Evolutionary conservation across 2,797 vertebrate species (phyloP), one percentile per base, ranked within the genome.

Genomic region (Falco novaeseelandiae): DNA sequence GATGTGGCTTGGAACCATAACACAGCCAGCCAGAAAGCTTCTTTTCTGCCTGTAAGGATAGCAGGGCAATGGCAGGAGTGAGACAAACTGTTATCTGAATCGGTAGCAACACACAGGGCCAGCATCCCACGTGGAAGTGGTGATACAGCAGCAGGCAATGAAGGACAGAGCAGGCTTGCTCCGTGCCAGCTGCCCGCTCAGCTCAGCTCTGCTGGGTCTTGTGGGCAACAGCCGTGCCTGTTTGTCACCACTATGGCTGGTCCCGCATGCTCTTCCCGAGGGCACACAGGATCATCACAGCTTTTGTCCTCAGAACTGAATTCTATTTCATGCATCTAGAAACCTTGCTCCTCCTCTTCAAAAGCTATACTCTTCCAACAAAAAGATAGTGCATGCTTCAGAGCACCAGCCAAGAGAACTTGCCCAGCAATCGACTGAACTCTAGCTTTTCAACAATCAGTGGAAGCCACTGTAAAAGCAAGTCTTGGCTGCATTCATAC

Each of bases 361-460:
- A 58, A 20, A 77, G 15, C 38, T 44, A n/a, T 46, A 54, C 22
- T 70, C 13, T 49, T 46, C 42, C 59, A 74, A 44, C 9, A 79
- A 51, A 81, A 77, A 25, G 4, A 6, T 6, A 9, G 4, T 0
- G 0, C 0, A 1, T 52, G 42, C 22, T n/a, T 61, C 26, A 14
- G 51, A 7, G 51, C 42, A 77, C 8, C 1, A 1, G 17, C 55
- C 40, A 30, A 54, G 15, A 67, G 48, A 72, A 58, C 34, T 59
- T 80, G 15, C 19, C 26, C 12, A 54, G 32, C 0, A 2, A 46
- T 2, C 1, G 2, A 5, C 25, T 55, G 61, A 85, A 54, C 22
- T 55, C 51, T 34, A 36, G 42, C n/a, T 59, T 59, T 88, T 62
- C n/a, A 48, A n/a, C 14, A 44, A 8, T 21, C 30, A 15, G 30